Base-by-base conservation (phyloP, 1,140 invertebrate species). In the Drosophila jambulina region DNA sequence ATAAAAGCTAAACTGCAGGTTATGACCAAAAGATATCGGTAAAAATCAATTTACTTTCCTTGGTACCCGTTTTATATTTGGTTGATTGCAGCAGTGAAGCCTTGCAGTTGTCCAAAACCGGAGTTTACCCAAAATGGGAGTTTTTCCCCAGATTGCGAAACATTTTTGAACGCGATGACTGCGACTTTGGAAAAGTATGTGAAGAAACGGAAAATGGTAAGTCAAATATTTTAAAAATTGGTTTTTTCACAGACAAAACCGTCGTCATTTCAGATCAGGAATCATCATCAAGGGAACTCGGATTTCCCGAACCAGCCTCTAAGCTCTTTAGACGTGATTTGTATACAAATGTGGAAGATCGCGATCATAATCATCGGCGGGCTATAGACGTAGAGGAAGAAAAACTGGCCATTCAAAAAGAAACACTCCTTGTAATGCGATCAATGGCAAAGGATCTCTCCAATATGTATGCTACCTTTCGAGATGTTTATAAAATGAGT, bases 11-110 rank as follows among this genome's bases (percentile, higher is more conserved):
- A 62, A 19, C 46, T 62, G 13, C 46, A 53, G 23, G 32, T 34
- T 34, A 48, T 68, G 57, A 62, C 23, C 19, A 68, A 40, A 2
- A 38, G 34, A 62, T 68, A 68, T 45, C 42, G 34, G 64, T 68
- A 23, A 21, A 21, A 43, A 54, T 21, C 21, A 19, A 15, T 12
- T 15, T 15, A 12, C 6, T n/a, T 1, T 3, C 19, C 12, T 10
- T 19, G 10, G 7, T 27, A 38, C 12, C 4, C 25, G 0, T 21
- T 10, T 13, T 15, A 4, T 19, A 4, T 34, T 34, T 32, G 4
- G 6, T 34, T 27, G 4, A 9, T 3, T 38, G 10, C 13, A 62
- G 60, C 5, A 56, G 8, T 15, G 64, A 67, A 23, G 32, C 19
- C 3, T 34, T 34, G 8, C 12, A 32, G 49, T 34, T 21, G 34